Base-by-base conservation (phyloP, 2,113 vertebrate genomes). In the Odobenus rosmarus region DNA sequence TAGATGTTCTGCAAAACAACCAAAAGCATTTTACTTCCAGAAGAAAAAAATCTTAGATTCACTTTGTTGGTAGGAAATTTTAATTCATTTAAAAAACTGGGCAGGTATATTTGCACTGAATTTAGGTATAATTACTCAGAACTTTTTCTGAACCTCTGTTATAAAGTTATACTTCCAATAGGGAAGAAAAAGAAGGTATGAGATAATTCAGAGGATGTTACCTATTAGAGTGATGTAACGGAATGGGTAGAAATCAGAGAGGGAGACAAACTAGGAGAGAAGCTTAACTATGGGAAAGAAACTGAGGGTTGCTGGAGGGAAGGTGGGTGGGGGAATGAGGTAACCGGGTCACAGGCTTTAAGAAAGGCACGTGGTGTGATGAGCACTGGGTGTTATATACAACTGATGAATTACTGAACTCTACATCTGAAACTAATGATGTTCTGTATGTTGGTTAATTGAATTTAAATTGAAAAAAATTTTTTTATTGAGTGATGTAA, bases 71-170 rank as follows among this genome's bases (percentile, higher is more conserved):
- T 31, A 96, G 46, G n/a, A 83, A n/a, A 94, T 87, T 81, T 81
- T 88, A 88, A 92, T 77, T 83, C n/a, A 96, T 59, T 96, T 87
- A 42, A 85, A 82, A 79, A 90, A 84, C 62, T 85, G 19, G 53
- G 24, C 4, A 77, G 26, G 80, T 72, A 49, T 53, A 90, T 90
- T 57, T 90, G 31, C 7, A 64, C 49, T 69, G 39, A 90, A 87
- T 90, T 97, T 90, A 79, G 19, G 24, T 94, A 46, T 31, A 90
- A 94, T 61, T 55, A 93, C 55, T 86, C 18, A 82, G 14, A 92
- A 88, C 33, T 57, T 21, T 88, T 19, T 39, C 76, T 74, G 39
- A 76, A 69, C 5, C n/a, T 53, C 90, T 95, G 72, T 74, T 77
- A 10, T 80, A 89, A 95, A 95, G 88, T 86, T 87, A 64, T 39